phyloP scores from a whole-genome alignment of 2,797 vertebrate genomes.

The Cynopterus sphinx region DNA sequence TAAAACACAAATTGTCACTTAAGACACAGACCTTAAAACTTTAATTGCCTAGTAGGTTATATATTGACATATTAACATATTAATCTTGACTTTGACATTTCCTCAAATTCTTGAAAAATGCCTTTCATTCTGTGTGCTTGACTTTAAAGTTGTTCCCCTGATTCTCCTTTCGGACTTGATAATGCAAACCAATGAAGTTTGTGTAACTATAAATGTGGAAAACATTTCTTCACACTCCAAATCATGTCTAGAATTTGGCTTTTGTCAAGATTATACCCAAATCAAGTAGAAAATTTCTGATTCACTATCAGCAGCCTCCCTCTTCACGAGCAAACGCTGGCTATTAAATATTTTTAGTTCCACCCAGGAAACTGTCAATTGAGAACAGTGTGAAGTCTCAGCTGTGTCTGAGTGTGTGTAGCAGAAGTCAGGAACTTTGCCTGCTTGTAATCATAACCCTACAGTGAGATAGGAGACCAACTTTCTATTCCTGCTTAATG shows the following conservation, averaged over 20 bases:
- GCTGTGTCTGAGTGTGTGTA: not conserved
- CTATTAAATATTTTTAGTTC: not conserved
- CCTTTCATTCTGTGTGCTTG: not conserved
- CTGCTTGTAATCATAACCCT: not conserved
- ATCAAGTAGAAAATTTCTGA: not conserved
- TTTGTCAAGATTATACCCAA: not conserved
- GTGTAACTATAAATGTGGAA: not conserved
- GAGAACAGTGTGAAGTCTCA: not conserved
- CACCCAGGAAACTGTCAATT: not conserved
- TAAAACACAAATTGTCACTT: not conserved
- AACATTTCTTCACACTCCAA: not conserved
- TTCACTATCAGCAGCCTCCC: not conserved
- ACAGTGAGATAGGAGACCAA: not conserved
- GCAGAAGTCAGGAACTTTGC: not conserved
- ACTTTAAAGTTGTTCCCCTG: not conserved
- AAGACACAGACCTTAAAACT: not conserved
- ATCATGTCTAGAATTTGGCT: not conserved
- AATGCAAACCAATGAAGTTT: not conserved
- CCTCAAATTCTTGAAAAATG: not conserved
- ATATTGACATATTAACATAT: not conserved
- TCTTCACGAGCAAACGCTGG: not conserved
- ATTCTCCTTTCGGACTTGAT: not conserved
- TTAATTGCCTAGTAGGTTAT: not conserved
- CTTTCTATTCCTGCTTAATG: too few relatives aligned
- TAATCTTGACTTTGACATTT: not conserved